Percentiles rank a stretch among this genome's conserved stretches.
Conservation (phyloP, 2,888 invertebrate genomes). For the Amblyjoppa proteus region DNA sequence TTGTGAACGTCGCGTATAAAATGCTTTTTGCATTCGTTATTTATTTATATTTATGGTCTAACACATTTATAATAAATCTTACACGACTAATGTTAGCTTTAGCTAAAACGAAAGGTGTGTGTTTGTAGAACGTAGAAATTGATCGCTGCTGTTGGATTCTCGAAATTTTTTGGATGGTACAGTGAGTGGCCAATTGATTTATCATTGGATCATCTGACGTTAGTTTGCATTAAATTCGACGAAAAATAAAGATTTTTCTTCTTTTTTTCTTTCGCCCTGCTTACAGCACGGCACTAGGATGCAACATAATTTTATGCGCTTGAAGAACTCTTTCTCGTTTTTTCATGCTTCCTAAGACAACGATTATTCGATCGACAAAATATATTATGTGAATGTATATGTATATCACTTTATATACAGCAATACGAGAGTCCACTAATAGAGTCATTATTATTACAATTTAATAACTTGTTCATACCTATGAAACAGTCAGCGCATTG, state of each 20-base stretch:
- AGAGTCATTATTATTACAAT: conserved; percentile 58
- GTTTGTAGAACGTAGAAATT: conserved; percentile 43
- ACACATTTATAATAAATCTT: conserved; percentile 77
- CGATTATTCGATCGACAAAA: conserved; percentile 58
- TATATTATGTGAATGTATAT: conserved; percentile 56
- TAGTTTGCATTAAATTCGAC: not conserved
- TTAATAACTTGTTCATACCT: conserved; percentile 51
- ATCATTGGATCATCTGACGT: not conserved
- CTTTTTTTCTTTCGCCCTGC: conserved; percentile 14
- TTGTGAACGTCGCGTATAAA: not conserved
- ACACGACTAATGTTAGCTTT: conserved; percentile 68
- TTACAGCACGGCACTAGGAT: conserved; percentile 13
- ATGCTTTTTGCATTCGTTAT: conserved; percentile 62
- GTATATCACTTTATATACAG: conserved; percentile 66
- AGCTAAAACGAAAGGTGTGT: conserved; percentile 64
- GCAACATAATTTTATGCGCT: conserved; percentile 12
- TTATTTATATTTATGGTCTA: conserved; percentile 73
- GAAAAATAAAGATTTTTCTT: conserved; percentile 29
- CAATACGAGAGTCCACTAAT: conserved; percentile 48
- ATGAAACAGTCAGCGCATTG: conserved; percentile 46
- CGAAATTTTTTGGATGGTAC: conserved; percentile 18
- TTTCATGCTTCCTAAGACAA: conserved; percentile 4
- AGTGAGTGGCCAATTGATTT: conserved; percentile 17
- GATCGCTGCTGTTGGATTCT: conserved; percentile 19
- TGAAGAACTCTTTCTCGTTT: conserved; percentile 9